Base-by-base conservation (phyloP, 2,797 vertebrate species). In the Yasuhikotakia modesta region DNA sequence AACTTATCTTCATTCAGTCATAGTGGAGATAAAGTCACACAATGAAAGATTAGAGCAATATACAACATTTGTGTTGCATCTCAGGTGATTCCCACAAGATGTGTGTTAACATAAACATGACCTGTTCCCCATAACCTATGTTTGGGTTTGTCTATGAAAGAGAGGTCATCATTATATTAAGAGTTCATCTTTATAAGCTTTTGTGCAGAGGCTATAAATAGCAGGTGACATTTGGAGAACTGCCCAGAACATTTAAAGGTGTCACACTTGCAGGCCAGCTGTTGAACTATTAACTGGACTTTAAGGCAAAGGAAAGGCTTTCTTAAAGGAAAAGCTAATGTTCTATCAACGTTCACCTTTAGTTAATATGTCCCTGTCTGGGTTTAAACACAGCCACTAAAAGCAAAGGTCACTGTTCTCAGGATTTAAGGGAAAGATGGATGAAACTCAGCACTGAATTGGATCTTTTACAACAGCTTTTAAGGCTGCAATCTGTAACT, bases 141-240 rank as follows among this genome's bases (percentile, higher is more conserved):
- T 80, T 76, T 73, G 53, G 55, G 27, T 65, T 70, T 70, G 74
- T 78, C 79, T 81, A 39, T 81, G 11, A 79, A 85, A 64, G 69
- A 74, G 71, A 69, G 39, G 35, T 32, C n/a, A n/a, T n/a, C n/a
- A n/a, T n/a, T n/a, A n/a, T n/a, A n/a, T n/a, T 72, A 70, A 73
- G 43, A 65, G 57, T 67, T 75, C 32, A 69, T 53, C 52, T 75
- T 78, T 58, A 67, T 79, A 71, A 65, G 43, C 46, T 52, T 72
- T 71, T 69, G 68, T 58, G 71, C 27, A 61, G 72, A n/a, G n/a
- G n/a, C n/a, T n/a, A n/a, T n/a, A 67, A 74, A 81, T 35, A 52
- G 64, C 83, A 76, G 67, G 64, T 80, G 80, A 81, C 72, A 80
- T 70, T 79, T 74, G 72, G 81, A 83, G 64, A 76, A 30, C 60